phyloP scores from a whole-genome alignment of 2,888 invertebrate genomes.

The Agrilus biguttatus region DNA sequence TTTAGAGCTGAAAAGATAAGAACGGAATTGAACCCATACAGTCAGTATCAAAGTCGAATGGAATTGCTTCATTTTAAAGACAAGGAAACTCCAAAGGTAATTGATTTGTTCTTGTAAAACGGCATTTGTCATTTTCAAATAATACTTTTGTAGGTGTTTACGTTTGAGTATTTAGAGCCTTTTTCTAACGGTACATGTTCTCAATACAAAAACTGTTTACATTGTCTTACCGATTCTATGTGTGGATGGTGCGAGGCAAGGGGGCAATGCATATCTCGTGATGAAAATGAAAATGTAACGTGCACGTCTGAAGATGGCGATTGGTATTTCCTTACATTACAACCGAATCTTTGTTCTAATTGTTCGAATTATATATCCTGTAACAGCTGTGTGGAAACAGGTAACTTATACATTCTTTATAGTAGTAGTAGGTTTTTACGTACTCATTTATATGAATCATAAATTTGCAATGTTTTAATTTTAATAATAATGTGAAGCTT shows the following conservation, averaged over 20 bases:
- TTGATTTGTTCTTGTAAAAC: too few species aligned
- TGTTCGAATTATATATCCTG: slow-evolving; percentile 86
- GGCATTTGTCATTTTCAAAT: too few species aligned
- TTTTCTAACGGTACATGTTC: slow-evolving; percentile 67
- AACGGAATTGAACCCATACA: slow-evolving; percentile 42
- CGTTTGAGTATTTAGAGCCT: slow-evolving; percentile 80
- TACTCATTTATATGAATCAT: too few species aligned
- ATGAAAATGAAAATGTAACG: slow-evolving; percentile 48
- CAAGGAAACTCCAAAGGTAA: slow-evolving; percentile 53
- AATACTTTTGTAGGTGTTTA: slow-evolving; percentile 40
- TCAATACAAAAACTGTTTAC: slow-evolving; percentile 68
- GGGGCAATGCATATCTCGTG: slow-evolving; percentile 53
- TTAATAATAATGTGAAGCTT: too few species aligned
- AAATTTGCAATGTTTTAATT: too few species aligned
- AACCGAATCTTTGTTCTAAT: slow-evolving; percentile 70
- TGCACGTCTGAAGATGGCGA: slow-evolving; percentile 39
- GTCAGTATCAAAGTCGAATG: slow-evolving; percentile 65
- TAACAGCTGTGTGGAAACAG: slow-evolving; percentile 59
- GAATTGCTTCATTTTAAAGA: slow-evolving; percentile 63
- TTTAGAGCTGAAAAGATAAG: slow-evolving; percentile 31
- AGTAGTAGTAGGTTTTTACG: too few species aligned
- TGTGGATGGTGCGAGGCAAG: slow-evolving; percentile 87
- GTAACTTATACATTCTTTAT: neutral
- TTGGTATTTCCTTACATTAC: slow-evolving; percentile 71
- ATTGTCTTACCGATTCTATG: slow-evolving; percentile 74